Evolutionary conservation across 2,113 vertebrate genomes (phyloP), one percentile per base, ranked within the genome.

Genomic region (Phylloscopus trochilus): DNA sequence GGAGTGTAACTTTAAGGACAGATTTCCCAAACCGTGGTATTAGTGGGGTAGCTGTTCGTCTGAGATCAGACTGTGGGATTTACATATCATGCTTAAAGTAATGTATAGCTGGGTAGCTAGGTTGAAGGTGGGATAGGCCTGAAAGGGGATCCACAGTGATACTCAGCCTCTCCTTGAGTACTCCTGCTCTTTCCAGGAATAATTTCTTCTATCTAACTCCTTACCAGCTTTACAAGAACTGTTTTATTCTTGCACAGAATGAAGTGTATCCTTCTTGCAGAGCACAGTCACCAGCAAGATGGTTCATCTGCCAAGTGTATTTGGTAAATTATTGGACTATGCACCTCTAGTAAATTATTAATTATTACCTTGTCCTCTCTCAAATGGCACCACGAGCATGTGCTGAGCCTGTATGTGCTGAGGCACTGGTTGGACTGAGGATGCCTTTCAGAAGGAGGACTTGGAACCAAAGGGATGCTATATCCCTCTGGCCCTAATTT

Each of bases 1-100:
- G 18, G 13, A 21, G 8, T 35, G 21, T 64, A 52, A 43, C 26
- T 87, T 46, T 15, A 69, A 37, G 47, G 26, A 27, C 41, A 53
- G 20, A 53, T 46, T 58, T 17, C 15, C 2, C 27, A 19, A 3
- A 3, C 11, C 0, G 0, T 46, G 24, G 15, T 49, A 33, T 43
- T 35, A 33, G 27, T 33, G 20, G 33, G 5, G 23, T n/a, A 73
- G 46, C n/a, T 66, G 43, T 51, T 76, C 1, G 0, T 52, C 11
- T 69, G 43, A 92, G 72, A 31, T 58, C 59, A 80, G 33, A 47
- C 27, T 64, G 20, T 7, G 22, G 23, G 13, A 78, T 89, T 81
- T 87, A 56, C 16, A 13, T 20, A 6, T 18, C 1, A 1, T 69
- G n/a, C 31, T 44, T 75, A 23, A 78, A 75, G 11, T 19, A 30